Evolutionary conservation across 2,113 vertebrate genomes (phyloP).

Genomic region (Cyanistes caeruleus): DNA sequence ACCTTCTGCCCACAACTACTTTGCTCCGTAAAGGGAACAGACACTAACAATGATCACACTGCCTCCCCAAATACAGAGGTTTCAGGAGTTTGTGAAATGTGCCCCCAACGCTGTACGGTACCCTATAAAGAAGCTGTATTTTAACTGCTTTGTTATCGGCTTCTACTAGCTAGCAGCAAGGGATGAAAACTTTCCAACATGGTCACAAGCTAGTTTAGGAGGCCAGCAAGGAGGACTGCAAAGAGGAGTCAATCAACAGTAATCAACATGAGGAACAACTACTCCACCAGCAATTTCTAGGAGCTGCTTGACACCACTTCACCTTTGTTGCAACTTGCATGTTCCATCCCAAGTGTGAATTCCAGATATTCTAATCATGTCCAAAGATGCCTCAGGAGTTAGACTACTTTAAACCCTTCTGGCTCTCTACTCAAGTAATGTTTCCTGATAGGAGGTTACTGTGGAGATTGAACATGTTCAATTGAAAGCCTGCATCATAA

Average conservation of each 20-base stretch:
- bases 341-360: background rate
- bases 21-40: background rate
- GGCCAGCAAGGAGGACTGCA: background rate
- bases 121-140: background rate
- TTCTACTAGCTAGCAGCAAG: background rate
- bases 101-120: accelerated
- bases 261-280: background rate
- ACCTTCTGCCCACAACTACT: background rate
- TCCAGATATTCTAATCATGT: background rate
- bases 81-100: background rate
- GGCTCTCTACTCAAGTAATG: background rate
- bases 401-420: background rate
- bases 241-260: background rate
- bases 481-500: background rate
- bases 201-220: background rate
- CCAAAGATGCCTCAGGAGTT: background rate
- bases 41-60: accelerated
- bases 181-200: background rate
- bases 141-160: background rate
- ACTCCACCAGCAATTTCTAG: background rate
- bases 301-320: background rate
- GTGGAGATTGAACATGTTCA: background rate
- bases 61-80: background rate
- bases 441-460: background rate
- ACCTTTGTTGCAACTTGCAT: background rate